Evolutionary conservation across 1,140 invertebrate genomes (phyloP).

Genomic region (Holcopasites calliopsidis): DNA sequence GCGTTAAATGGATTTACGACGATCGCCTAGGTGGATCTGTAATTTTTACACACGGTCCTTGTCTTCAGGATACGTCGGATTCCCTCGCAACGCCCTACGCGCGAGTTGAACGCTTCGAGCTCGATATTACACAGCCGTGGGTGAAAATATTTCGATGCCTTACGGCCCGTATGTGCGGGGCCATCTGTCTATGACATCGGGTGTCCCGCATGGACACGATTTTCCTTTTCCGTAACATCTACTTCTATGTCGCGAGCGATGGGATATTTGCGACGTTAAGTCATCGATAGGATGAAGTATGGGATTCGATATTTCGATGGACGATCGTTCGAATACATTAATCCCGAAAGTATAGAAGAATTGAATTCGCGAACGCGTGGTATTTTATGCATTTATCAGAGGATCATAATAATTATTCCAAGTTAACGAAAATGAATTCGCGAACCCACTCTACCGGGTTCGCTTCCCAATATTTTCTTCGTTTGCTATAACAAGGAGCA

Average conservation of each 20-base stretch:
- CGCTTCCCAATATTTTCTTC: neutral
- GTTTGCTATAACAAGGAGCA: neutral
- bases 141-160: slow-evolving; percentile 24
- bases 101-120: neutral
- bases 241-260: slow-evolving; percentile 8
- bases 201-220: neutral
- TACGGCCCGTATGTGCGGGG: slow-evolving; percentile 14
- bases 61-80: neutral
- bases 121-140: slow-evolving; percentile 11
- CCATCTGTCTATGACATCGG: slow-evolving; percentile 40
- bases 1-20: neutral
- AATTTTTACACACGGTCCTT: neutral
- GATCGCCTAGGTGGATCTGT: neutral
- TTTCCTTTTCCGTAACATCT: slow-evolving; percentile 18
- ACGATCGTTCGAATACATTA: too few relatives aligned
- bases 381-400: too few relatives aligned
- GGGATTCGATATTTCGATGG: neutral
- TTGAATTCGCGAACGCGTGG: too few relatives aligned
- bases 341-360: too few relatives aligned
- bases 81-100: too few relatives aligned
- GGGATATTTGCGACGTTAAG: neutral
- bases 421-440: too few relatives aligned
- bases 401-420: too few relatives aligned
- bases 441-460: neutral
- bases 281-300: slow-evolving; percentile 1